Base-by-base conservation (phyloP, 1,140 invertebrate genomes). In the Drosophila littoralis region DNA sequence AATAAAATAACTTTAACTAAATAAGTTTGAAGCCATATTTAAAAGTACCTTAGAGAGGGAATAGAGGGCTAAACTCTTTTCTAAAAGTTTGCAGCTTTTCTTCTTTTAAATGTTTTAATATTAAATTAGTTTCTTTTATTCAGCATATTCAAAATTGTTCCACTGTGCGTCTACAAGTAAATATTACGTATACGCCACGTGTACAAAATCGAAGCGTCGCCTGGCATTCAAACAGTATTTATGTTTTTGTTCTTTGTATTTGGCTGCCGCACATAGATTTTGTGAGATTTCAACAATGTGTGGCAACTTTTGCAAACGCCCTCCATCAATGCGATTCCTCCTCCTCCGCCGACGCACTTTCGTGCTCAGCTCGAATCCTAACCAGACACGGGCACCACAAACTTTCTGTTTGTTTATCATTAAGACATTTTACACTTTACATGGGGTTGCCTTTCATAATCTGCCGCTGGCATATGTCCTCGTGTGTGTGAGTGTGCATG, bases 391-490 rank as follows among this genome's bases (percentile, higher is more conserved):
- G 60, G 63, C 64, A 76, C 72, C 69, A 61, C 75, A 88, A 88
- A 78, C 86, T 88, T 88, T 88, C 83, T 88, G 83, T 88, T 88
- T 88, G 83, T 88, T 88, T 88, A 88, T 88, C 83, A 88, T 88
- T 88, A 88, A 88, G 83, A 88, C 83, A 88, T 88, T 86, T 86
- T 86, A 88, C 82, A 82, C 81, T 71, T 65, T 71, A 65, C 69
- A 73, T 58, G 59, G 67, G 76, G 83, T 83, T 82, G 76, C 84
- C 83, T 78, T 71, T 88, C 71, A 86, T 88, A 86, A 86, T 88
- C 83, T 83, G 69, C 80, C 38, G 59, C 54, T 69, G 73, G 75
- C 81, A 80, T 79, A 84, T 85, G 81, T 83, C 63, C 61, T 61
- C 55, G 17, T 43, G 50, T 1, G 4, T 45, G 36, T 36, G 36